These are phyloP conservation scores for Aelia acuminata DNA, from an alignment of 2,888 invertebrate genomes.

Conservation along the genomic window DNA sequence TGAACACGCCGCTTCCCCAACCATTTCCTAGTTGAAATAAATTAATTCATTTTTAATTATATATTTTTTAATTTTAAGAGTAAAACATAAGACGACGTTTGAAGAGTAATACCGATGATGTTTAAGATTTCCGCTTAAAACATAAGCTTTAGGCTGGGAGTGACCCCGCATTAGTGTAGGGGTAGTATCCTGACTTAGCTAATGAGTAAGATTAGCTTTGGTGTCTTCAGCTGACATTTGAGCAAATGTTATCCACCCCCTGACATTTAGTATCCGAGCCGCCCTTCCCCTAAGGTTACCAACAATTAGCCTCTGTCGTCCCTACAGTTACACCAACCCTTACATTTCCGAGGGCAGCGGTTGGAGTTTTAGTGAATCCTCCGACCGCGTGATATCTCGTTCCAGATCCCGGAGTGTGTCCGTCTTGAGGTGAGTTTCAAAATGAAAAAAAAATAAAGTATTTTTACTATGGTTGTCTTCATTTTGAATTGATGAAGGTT, in stretches of 20 bases:
- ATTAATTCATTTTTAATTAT: too few species aligned
- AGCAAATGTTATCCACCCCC: conserved; percentile 30
- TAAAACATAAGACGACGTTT: too few species aligned
- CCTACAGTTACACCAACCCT: conserved; percentile 47
- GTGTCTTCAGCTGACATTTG: conserved; percentile 45
- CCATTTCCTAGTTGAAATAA: too few species aligned
- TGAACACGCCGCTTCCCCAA: too few species aligned
- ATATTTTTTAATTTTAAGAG: too few species aligned
- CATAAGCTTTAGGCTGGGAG: neutral
- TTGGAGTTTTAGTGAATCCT: neutral
- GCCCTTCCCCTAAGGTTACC: conserved; percentile 49
- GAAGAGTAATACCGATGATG: neutral
- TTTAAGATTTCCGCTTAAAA: neutral
- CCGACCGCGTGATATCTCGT: neutral
- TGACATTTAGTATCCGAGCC: conserved; percentile 15
- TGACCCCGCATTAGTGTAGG: neutral
- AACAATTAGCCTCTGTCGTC: conserved; percentile 48
- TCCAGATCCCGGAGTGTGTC: neutral
- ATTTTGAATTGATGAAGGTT: too few species aligned
- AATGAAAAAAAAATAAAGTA: neutral
- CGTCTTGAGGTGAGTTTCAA: neutral
- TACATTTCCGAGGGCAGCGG: conserved; percentile 5
- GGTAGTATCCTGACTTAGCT: conserved; percentile 27
- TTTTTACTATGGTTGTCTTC: too few species aligned
- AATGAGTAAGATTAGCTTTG: conserved; percentile 39